phyloP scores from a whole-genome alignment of 2,113 vertebrate species.

The Saimiri boliviensis region DNA sequence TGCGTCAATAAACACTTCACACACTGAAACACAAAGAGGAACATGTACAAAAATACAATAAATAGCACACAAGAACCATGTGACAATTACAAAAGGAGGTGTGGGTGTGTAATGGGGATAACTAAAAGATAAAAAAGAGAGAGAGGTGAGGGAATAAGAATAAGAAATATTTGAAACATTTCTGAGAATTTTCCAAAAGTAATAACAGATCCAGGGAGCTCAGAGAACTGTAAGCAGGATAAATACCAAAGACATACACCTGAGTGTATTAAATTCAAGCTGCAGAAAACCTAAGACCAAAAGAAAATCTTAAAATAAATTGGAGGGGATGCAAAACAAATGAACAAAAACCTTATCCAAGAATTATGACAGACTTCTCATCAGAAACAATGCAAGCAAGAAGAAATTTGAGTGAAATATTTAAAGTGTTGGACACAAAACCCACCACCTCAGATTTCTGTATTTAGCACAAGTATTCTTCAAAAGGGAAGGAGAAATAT shows the following conservation, averaged over 20 bases:
- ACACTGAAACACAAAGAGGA: not conserved
- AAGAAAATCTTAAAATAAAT: not conserved
- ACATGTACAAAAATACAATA: fast-evolving
- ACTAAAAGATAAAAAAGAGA: not conserved
- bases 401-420: too few relatives aligned
- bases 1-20: fast-evolving
- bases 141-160: too few relatives aligned
- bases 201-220: not conserved
- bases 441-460: fast-evolving
- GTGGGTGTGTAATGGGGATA: fast-evolving
- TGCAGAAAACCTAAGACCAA: not conserved
- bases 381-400: fast-evolving
- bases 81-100: not conserved
- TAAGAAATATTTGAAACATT: not conserved
- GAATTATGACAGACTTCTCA: not conserved
- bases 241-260: fast-evolving
- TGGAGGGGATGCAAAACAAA: not conserved
- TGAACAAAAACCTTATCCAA: fast-evolving
- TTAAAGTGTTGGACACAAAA: too few relatives aligned
- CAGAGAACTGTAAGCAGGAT: fast-evolving
- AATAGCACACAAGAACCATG: fast-evolving
- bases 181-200: not conserved
- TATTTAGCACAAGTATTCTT: not conserved
- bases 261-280: fast-evolving
- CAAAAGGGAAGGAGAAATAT: not conserved